Conservation (phyloP, 2,113 vertebrate species). For the Myiozetetes cayanensis region DNA sequence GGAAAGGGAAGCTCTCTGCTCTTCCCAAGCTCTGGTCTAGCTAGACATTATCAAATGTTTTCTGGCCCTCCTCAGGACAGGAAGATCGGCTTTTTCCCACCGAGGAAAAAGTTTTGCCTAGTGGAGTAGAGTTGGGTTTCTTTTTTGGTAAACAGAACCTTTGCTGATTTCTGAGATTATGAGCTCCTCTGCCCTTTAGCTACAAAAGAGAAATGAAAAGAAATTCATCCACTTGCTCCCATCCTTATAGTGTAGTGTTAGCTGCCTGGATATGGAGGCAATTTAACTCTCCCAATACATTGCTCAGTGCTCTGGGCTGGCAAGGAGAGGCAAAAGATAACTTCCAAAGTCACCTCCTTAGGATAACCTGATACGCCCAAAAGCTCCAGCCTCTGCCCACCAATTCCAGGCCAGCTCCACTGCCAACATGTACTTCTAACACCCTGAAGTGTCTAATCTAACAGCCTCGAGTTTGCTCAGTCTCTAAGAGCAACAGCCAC, state of each 20-base stretch:
- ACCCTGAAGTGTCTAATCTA: slow-evolving; percentile 25
- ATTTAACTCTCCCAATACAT: not conserved
- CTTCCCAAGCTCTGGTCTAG: slow-evolving; percentile 41
- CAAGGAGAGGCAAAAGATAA: not conserved
- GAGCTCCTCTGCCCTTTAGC: slow-evolving; percentile 49
- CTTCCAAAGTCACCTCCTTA: slow-evolving; percentile 11
- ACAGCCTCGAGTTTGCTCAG: slow-evolving; percentile 36
- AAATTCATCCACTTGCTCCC: slow-evolving; percentile 50
- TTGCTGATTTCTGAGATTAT: slow-evolving; percentile 32
- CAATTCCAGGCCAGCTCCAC: slow-evolving; percentile 31
- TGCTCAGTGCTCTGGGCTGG: not conserved
- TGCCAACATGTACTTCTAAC: slow-evolving; percentile 7
- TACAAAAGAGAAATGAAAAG: slow-evolving; percentile 48
- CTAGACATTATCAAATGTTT: not conserved
- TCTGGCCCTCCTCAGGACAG: slow-evolving; percentile 27
- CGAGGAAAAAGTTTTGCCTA: not conserved
- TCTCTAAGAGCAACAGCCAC: slow-evolving; percentile 44
- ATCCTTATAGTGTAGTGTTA: slow-evolving; percentile 28
- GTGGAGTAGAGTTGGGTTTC: slow-evolving; percentile 40
- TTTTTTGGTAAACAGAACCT: slow-evolving; percentile 66
- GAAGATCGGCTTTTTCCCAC: slow-evolving; percentile 1
- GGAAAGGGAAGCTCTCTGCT: slow-evolving; percentile 57
- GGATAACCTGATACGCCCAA: not conserved
- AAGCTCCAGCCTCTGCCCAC: slow-evolving; percentile 9
- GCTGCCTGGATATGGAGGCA: slow-evolving; percentile 37